Base-by-base conservation (phyloP, 2,113 vertebrate genomes). In the Merops nubicus region DNA sequence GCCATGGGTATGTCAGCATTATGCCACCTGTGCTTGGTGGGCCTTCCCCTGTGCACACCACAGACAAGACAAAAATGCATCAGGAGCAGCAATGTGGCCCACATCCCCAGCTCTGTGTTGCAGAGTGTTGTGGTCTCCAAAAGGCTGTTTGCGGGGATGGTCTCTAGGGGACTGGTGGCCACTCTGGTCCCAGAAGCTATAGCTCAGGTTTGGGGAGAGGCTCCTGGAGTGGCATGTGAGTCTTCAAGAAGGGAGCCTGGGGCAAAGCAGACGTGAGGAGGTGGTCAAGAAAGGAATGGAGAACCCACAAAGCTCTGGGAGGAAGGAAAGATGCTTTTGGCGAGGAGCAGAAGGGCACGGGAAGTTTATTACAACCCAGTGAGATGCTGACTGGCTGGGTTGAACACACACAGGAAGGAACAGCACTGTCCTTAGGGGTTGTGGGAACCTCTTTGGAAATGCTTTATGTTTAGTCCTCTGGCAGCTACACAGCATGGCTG, bases 71-170 rank as follows among this genome's bases (percentile, higher is more conserved):
- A 51, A 51, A 74, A 70, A 22, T 15, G n/a, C 11, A 17, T 26
- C 4, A 0, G 10, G 64, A 83, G n/a, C 17, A 51, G n/a, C 15
- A 31, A 40, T 19, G 22, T 0, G 40, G n/a, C 26, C 26, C 22
- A 2, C 7, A 40, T 84, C 12, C n/a, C 40, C 57, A 28, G n/a
- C 57, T 34, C 1, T 0, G 34, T 1, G 0, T 25, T 56, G 1
- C 20, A 17, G 33, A 4, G 62, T 17, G 26, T 13, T 3, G 7
- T 15, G 28, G 13, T 50, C 33, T 29, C 54, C 69, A 36, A 67
- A 53, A 48, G 31, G 47, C 26, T 68, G n/a, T 8, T 25, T 50
- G 68, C 42, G 56, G 69, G 42, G 28, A 62, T 3, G 1, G 15
- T 43, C 28, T 69, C 43, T 4, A 1, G 29, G 29, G 38, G 45